Conservation (phyloP, 2,113 vertebrate genomes). For the Mobula hypostoma region DNA sequence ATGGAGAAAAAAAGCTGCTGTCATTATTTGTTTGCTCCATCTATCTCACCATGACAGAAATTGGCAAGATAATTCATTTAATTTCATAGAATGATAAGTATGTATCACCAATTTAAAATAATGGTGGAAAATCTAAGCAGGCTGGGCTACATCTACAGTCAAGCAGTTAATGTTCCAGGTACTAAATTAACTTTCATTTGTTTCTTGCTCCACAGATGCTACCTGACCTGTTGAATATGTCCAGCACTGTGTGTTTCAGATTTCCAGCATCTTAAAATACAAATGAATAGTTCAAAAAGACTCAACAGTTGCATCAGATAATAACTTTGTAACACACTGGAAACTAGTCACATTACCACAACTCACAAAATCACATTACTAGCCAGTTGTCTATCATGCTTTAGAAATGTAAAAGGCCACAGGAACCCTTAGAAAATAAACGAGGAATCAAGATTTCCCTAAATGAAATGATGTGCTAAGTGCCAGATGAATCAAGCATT, state of each 20-base stretch:
- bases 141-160: too few relatives aligned
- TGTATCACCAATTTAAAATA: too few relatives aligned
- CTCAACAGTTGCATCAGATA: not conserved
- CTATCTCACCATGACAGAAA: not conserved
- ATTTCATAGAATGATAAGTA: not conserved
- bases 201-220: too few relatives aligned
- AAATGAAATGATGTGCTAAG: not conserved
- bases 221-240: too few relatives aligned
- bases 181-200: too few relatives aligned
- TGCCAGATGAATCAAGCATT: not conserved
- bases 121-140: too few relatives aligned
- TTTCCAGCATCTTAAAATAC: too few relatives aligned
- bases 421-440: not conserved
- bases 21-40: not conserved
- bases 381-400: not conserved
- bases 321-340: not conserved
- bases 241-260: too few relatives aligned
- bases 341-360: not conserved
- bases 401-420: not conserved
- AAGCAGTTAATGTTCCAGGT: too few relatives aligned
- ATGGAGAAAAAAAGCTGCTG: not conserved
- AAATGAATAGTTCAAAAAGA: not conserved
- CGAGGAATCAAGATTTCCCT: not conserved
- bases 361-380: not conserved
- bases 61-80: not conserved